phyloP scores from a whole-genome alignment of 2,888 invertebrate genomes.

The Villa cingulata region DNA sequence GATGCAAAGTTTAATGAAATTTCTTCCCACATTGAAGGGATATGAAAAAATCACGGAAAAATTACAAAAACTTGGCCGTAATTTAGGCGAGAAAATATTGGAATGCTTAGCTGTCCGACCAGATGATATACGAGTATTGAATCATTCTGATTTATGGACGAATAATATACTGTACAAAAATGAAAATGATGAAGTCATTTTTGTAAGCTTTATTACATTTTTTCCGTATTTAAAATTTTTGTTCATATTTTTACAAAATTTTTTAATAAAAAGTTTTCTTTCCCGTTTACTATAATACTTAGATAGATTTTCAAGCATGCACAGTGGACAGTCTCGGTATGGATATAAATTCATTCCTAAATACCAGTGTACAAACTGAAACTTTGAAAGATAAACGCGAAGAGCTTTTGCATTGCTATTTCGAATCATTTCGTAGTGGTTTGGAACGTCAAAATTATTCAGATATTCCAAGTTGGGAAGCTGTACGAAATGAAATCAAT shows the following conservation, averaged over 20 bases:
- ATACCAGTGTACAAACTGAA: background rate
- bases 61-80: constrained; percentile 6
- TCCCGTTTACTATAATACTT: background rate
- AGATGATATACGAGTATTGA: background rate
- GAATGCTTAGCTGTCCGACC: background rate
- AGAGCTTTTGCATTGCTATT: background rate
- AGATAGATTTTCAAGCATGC: constrained; percentile 3
- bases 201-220: background rate
- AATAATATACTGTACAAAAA: background rate
- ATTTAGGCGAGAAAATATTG: constrained; percentile 5
- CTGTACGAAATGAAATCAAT: background rate
- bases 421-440: background rate
- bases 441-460: background rate
- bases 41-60: constrained; percentile 12
- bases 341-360: constrained; percentile 8
- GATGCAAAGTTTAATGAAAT: constrained; percentile 9
- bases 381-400: background rate
- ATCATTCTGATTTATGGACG: background rate
- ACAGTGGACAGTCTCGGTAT: constrained; percentile 2
- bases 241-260: too few species aligned
- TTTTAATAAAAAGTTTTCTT: too few species aligned
- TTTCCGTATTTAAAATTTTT: background rate
- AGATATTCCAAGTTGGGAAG: background rate
- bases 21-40: constrained; percentile 11
- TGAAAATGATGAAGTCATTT: background rate